phyloP scores from a whole-genome alignment of 2,888 invertebrate genomes.

The Synergus itoensis region DNA sequence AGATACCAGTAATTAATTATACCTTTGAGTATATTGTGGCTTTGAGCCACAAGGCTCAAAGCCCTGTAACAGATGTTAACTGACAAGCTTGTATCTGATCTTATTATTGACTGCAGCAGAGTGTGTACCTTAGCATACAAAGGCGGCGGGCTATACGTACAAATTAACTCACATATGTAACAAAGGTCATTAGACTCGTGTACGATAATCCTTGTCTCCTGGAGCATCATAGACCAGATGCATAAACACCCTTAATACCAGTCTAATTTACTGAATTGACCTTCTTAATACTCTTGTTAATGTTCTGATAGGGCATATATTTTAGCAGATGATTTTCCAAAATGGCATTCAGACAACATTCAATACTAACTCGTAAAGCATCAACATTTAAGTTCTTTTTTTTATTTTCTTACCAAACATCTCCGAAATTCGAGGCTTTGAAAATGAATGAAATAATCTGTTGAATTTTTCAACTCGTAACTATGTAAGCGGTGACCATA shows the following conservation, averaged over 20 bases:
- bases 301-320: too few relatives aligned
- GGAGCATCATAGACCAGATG: not conserved
- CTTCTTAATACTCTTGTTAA: too few relatives aligned
- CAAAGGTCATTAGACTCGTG: slow-evolving; percentile 5
- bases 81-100: slow-evolving; percentile 13
- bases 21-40: not conserved
- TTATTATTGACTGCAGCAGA: not conserved
- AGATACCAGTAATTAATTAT: not conserved
- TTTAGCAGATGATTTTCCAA: too few relatives aligned
- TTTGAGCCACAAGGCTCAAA: not conserved
- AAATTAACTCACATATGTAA: slow-evolving; percentile 1
- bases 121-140: not conserved
- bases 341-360: too few relatives aligned
- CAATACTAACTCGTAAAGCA: too few relatives aligned
- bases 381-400: too few relatives aligned
- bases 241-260: not conserved
- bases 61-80: slow-evolving; percentile 12
- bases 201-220: slow-evolving; percentile 3
- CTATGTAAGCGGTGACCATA: slow-evolving; percentile 28
- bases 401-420: not conserved
- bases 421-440: not conserved
- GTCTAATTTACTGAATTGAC: too few relatives aligned
- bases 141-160: not conserved
- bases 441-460: slow-evolving; percentile 39
- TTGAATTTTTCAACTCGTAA: slow-evolving; percentile 37